Conservation (phyloP, 1,140 invertebrate species). For the Trialeurodes vaporariorum region DNA sequence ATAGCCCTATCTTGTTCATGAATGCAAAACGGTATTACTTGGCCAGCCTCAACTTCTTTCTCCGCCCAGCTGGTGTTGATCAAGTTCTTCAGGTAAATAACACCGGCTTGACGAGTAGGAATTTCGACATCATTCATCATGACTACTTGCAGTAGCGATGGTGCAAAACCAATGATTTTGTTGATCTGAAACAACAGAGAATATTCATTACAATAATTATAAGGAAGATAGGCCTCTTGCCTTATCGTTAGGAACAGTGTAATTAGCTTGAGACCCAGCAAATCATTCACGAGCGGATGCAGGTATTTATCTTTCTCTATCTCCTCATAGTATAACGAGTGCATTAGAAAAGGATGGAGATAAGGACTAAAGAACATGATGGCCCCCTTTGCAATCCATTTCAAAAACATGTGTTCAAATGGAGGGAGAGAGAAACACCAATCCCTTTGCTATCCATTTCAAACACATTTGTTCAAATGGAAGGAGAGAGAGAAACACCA, state of each 20-base stretch:
- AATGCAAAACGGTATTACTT: conserved; percentile 68
- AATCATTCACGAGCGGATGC: background rate
- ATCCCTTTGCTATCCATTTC: no score
- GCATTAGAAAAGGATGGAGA: background rate
- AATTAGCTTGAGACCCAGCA: background rate
- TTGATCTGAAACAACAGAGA: conserved; percentile 52
- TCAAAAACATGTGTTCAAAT: no score
- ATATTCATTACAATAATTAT: conserved; percentile 3
- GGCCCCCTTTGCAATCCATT: no score
- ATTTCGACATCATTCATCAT: conserved; percentile 80
- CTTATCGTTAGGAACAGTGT: conserved; percentile 14
- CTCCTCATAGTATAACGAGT: no score
- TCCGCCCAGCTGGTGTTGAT: conserved; percentile 80
- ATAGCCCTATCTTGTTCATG: conserved; percentile 93
- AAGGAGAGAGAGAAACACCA: no score
- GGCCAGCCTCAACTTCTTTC: conserved; percentile 58
- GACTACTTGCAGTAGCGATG: conserved; percentile 81
- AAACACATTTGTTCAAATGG: no score
- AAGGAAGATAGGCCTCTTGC: background rate
- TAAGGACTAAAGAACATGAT: background rate
- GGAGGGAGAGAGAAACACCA: no score
- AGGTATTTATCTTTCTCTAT: background rate
- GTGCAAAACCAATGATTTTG: conserved; percentile 93
- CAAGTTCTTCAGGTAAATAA: conserved; percentile 94
- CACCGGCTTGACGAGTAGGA: conserved; percentile 88